Conservation (phyloP, 1,140 invertebrate genomes). For the Nasonia vitripennis region DNA sequence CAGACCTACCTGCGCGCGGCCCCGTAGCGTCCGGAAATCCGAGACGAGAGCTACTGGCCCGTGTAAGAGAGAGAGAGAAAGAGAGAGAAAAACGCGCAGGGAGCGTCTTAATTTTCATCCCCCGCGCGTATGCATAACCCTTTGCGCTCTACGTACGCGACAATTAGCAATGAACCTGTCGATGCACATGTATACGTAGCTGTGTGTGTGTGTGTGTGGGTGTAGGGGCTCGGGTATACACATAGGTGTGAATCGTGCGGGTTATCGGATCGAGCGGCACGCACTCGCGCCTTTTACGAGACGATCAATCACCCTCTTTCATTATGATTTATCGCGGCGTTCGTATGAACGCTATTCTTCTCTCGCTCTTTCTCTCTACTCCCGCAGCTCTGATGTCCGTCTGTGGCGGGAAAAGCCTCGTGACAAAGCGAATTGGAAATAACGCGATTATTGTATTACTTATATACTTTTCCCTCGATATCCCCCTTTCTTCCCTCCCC, state of each 20-base stretch:
- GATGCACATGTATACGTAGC: too few relatives aligned
- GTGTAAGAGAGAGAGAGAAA: not conserved
- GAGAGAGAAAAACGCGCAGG: not conserved
- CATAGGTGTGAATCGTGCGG: not conserved
- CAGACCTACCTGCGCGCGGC: not conserved
- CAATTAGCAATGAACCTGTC: not conserved
- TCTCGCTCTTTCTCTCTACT: not conserved
- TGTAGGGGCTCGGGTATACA: too few relatives aligned
- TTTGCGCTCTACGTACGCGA: not conserved
- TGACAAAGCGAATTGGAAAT: not conserved
- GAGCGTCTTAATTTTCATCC: not conserved
- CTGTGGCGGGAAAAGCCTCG: not conserved
- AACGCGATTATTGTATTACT: not conserved
- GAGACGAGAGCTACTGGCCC: not conserved
- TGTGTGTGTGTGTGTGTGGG: too few relatives aligned
- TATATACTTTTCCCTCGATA: not conserved
- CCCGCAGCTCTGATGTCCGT: too few relatives aligned
- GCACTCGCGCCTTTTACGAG: not conserved
- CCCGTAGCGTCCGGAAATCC: not conserved
- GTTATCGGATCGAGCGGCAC: not conserved
- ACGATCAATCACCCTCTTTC: conserved; percentile 1
- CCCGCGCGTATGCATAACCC: too few relatives aligned
- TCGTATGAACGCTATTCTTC: not conserved
- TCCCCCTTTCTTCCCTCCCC: not conserved
- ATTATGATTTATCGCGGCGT: not conserved